Conservation (phyloP, 2,888 invertebrate genomes). For the Trisateles emortualis region DNA sequence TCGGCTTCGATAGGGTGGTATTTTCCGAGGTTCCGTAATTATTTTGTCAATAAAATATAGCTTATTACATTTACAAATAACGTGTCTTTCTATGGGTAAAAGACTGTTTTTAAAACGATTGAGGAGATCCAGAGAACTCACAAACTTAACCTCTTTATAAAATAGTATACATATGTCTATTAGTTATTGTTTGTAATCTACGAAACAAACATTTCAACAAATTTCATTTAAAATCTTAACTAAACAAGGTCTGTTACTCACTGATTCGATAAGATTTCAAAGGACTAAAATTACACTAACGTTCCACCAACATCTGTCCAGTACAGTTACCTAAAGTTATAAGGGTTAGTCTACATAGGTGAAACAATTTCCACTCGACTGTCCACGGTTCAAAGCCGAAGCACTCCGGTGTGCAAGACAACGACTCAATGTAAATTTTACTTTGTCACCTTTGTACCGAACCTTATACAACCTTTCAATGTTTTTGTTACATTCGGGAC, state of each 20-base stretch:
- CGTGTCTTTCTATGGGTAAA: too few relatives aligned
- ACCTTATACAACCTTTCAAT: slow-evolving; percentile 25
- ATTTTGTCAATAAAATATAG: too few relatives aligned
- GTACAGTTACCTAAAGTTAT: slow-evolving; percentile 30
- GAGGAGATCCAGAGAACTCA: too few relatives aligned
- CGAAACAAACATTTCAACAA: too few relatives aligned
- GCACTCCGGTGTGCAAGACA: slow-evolving; percentile 40
- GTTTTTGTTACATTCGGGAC: slow-evolving; percentile 39
- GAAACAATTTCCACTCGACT: slow-evolving; percentile 62
- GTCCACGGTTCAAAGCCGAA: slow-evolving; percentile 59
- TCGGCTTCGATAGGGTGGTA: too few relatives aligned
- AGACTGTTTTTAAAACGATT: too few relatives aligned
- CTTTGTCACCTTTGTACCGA: slow-evolving; percentile 45
- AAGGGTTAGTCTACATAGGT: slow-evolving; percentile 47
- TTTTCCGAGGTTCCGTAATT: too few relatives aligned
- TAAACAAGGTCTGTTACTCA: background rate
- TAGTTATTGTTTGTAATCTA: too few relatives aligned
- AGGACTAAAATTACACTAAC: slow-evolving; percentile 10
- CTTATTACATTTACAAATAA: too few relatives aligned
- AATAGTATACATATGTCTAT: too few relatives aligned
- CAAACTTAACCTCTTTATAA: too few relatives aligned
- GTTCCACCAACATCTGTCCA: slow-evolving; percentile 41
- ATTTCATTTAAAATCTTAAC: too few relatives aligned
- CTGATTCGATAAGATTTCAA: background rate
- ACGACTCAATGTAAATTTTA: slow-evolving; percentile 49